These are phyloP conservation scores for Eueides isabella DNA, from an alignment of 1,140 invertebrate species.

Conservation along the genomic window DNA sequence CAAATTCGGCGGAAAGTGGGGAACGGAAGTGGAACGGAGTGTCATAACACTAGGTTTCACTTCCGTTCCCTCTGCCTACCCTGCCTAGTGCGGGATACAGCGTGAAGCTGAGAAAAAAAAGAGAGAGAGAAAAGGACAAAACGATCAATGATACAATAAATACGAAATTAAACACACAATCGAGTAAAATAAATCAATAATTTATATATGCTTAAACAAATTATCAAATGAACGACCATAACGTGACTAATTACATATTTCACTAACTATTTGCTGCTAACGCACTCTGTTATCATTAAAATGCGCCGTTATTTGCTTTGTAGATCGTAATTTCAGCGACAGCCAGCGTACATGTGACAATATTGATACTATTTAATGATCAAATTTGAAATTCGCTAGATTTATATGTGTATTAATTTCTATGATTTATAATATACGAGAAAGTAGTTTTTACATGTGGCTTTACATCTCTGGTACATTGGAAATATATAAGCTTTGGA, in stretches of 20 bases:
- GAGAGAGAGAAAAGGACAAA: no score
- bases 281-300: constrained; percentile 6
- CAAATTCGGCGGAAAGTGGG: no score
- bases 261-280: not conserved
- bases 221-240: not conserved
- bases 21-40: no score
- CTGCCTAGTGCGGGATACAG: no score
- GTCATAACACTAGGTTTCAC: no score
- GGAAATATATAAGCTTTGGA: no score
- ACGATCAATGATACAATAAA: no score
- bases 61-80: no score
- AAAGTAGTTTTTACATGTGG: no score
- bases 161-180: no score
- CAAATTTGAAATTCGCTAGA: not conserved
- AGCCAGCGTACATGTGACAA: not conserved
- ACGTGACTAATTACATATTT: constrained; percentile 11
- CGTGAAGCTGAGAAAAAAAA: no score
- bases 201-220: not conserved
- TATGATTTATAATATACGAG: not conserved
- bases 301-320: not conserved
- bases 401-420: not conserved
- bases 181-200: not conserved
- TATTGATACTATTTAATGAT: not conserved
- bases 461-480: no score
- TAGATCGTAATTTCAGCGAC: not conserved